Percentiles rank a stretch among this genome's conserved stretches.
phyloP scores from a whole-genome alignment of 2,888 invertebrate genomes.

The Cepaea hortensis region DNA sequence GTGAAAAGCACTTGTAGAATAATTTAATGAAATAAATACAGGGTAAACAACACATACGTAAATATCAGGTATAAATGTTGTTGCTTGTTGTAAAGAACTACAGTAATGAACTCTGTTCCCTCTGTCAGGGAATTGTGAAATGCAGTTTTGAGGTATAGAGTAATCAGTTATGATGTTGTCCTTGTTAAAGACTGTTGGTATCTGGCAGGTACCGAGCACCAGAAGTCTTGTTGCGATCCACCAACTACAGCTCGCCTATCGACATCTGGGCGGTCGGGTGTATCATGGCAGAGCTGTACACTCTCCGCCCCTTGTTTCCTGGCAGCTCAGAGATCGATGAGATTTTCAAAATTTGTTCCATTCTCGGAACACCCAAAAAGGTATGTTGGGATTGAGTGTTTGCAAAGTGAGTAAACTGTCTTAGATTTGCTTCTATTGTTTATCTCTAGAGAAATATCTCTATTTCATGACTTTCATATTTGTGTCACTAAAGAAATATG shows the following conservation, averaged over 20 bases:
- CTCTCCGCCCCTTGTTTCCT: constrained; percentile 94
- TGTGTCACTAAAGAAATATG: too few relatives aligned
- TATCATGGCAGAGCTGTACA: constrained; percentile 97
- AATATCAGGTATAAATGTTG: too few relatives aligned
- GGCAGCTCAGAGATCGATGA: constrained; percentile 98
- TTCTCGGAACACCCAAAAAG: constrained; percentile 93
- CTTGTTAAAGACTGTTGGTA: background rate
- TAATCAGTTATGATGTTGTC: background rate
- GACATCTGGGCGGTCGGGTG: constrained; percentile 99
- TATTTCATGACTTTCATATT: too few relatives aligned
- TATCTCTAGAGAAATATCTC: too few relatives aligned
- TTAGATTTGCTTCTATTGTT: too few relatives aligned
- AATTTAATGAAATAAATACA: too few relatives aligned
- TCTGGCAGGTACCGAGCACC: constrained; percentile 89
- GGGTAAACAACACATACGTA: too few relatives aligned
- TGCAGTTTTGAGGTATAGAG: background rate
- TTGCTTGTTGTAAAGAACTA: too few relatives aligned
- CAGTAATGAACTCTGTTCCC: too few relatives aligned
- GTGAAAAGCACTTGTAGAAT: too few relatives aligned
- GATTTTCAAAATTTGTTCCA: constrained; percentile 93
- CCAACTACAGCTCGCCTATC: constrained; percentile 96
- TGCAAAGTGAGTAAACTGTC: too few relatives aligned
- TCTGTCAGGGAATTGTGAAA: too few relatives aligned
- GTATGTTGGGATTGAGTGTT: constrained; percentile 75
- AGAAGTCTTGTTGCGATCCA: constrained; percentile 95